Evolutionary conservation across 2,888 invertebrate species (phyloP).

Genomic region (Xestia ashworthii): DNA sequence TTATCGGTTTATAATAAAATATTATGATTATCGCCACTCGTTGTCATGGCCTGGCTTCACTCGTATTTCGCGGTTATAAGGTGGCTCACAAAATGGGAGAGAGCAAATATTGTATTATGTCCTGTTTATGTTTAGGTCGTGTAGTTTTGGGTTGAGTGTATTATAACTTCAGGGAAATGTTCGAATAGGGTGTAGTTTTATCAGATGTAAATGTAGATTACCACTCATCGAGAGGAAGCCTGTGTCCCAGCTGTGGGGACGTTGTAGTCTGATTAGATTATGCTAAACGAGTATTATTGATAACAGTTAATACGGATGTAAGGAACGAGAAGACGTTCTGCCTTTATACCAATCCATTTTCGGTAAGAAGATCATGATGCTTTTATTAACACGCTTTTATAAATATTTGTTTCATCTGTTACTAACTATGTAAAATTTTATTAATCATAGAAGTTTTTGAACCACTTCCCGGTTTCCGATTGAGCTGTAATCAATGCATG

Average conservation of each 20-base stretch:
- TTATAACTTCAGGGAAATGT: not conserved
- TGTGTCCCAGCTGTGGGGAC: not conserved
- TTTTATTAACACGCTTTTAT: no score
- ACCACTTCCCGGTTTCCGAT: not conserved
- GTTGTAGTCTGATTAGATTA: not conserved
- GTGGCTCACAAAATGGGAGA: conserved; percentile 35
- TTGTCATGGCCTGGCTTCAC: conserved; percentile 39
- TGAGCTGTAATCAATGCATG: not conserved
- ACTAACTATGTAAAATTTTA: not conserved
- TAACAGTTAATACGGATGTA: not conserved
- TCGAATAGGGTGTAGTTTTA: not conserved
- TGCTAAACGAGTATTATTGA: not conserved
- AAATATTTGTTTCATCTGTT: not conserved
- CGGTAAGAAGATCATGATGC: not conserved
- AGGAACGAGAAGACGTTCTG: not conserved
- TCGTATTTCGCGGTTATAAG: conserved; percentile 53
- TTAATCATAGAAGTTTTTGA: not conserved
- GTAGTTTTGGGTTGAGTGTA: conserved; percentile 8
- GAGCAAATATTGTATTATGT: conserved; percentile 52
- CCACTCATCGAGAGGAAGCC: not conserved
- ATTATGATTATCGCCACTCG: conserved; percentile 60
- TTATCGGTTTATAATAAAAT: conserved; percentile 67
- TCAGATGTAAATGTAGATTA: not conserved
- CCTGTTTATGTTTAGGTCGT: conserved; percentile 44
- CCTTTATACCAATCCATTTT: not conserved